These are phyloP conservation scores for Tympanoctomys barrerae DNA, from an alignment of 2,797 vertebrate species.

Conservation along the genomic window DNA sequence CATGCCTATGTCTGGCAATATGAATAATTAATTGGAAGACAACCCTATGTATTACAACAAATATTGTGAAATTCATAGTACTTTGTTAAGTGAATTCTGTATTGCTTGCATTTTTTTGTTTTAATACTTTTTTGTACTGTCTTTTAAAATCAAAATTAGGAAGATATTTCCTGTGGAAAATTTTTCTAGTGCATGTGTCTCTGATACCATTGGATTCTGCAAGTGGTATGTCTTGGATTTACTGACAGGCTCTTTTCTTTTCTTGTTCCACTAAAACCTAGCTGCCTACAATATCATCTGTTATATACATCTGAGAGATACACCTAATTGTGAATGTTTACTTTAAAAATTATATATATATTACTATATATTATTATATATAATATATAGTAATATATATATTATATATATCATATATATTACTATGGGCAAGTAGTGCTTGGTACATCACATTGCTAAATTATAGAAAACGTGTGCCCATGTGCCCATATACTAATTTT, in stretches of 20 bases:
- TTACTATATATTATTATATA: too few relatives aligned
- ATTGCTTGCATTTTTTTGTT: too few relatives aligned
- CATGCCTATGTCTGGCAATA: too few relatives aligned
- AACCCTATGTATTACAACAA: too few relatives aligned
- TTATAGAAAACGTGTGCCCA: not conserved
- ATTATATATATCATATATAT: not conserved
- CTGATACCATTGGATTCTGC: not conserved
- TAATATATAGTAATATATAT: not conserved
- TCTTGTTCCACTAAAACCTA: not conserved
- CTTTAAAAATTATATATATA: not conserved
- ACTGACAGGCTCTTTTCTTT: not conserved
- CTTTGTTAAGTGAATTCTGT: too few relatives aligned
- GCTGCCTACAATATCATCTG: not conserved
- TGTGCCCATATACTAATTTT: not conserved
- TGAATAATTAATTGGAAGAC: too few relatives aligned
- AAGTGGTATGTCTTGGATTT: not conserved
- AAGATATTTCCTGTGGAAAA: not conserved
- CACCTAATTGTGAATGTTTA: not conserved
- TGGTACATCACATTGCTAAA: not conserved
- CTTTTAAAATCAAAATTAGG: too few relatives aligned
- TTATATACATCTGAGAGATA: not conserved
- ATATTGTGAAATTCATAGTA: too few relatives aligned
- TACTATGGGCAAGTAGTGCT: not conserved
- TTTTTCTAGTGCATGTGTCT: too few relatives aligned
- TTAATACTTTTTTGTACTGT: too few relatives aligned